phyloP scores from a whole-genome alignment of 2,113 vertebrate species.

The Strigops habroptila region DNA sequence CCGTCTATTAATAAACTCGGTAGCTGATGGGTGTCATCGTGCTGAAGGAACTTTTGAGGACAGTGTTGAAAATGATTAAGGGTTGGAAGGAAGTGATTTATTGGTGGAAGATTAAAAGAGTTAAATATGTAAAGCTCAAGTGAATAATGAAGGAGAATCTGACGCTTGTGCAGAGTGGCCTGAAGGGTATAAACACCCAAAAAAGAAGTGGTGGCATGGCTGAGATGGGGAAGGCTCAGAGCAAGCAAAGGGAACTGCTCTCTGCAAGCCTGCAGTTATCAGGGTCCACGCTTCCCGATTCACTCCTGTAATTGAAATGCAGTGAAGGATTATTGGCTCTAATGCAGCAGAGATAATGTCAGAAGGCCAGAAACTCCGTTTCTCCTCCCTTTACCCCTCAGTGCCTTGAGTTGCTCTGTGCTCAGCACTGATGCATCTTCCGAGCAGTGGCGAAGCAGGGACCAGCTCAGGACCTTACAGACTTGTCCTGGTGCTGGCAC shows the following conservation, averaged over 20 bases:
- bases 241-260: background rate
- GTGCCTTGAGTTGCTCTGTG: background rate
- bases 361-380: background rate
- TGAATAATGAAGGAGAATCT: background rate
- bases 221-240: background rate
- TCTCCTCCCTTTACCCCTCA: background rate
- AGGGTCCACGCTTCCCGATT: background rate
- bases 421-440: background rate
- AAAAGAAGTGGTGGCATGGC: background rate
- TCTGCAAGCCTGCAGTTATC: background rate
- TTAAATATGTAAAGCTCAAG: constrained; percentile 4
- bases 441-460: background rate
- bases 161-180: background rate
- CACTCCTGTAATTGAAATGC: background rate
- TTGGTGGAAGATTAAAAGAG: background rate
- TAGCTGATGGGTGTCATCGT: background rate
- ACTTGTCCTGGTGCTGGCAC: background rate
- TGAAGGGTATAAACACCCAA: background rate
- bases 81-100: background rate
- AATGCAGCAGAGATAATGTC: background rate
- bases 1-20: background rate
- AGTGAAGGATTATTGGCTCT: background rate
- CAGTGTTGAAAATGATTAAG: background rate
- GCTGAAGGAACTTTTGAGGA: background rate
- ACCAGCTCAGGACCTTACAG: background rate